A percentile compares a stretch with the other conserved stretches of the same genome.
phyloP scores from a whole-genome alignment of 2,888 invertebrate species.

The Ecdyonurus torrentis region DNA sequence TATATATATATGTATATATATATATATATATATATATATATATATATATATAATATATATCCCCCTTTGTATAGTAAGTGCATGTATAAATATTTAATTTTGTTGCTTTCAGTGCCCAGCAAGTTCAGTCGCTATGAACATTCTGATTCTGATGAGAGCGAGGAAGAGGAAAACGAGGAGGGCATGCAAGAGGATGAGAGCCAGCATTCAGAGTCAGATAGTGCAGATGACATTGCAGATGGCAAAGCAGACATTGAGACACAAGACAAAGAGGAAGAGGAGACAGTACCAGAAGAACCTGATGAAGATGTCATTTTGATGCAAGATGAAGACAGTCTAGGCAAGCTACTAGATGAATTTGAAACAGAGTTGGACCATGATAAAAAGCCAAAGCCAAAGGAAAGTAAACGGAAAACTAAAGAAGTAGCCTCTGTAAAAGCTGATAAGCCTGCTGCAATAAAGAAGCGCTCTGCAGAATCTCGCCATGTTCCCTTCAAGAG shows the following conservation, averaged over 20 bases:
- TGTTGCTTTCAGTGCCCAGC: slow-evolving; percentile 21
- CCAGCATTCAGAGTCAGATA: slow-evolving; percentile 15
- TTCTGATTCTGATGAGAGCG: slow-evolving; percentile 25
- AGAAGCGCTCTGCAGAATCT: no score
- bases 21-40: no score
- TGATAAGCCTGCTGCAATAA: no score
- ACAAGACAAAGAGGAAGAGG: slow-evolving; percentile 23
- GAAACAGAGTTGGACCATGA: slow-evolving; percentile 24
- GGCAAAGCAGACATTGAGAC: slow-evolving; percentile 22
- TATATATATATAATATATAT: no score
- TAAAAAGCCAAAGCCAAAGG: neutral
- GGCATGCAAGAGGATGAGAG: slow-evolving; percentile 7
- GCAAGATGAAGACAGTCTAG: slow-evolving; percentile 29
- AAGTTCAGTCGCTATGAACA: slow-evolving; percentile 34
- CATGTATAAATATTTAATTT: no score
- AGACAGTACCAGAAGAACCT: slow-evolving; percentile 7
- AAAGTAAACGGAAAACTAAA: no score
- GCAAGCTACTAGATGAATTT: slow-evolving; percentile 33
- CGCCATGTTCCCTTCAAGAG: no score
- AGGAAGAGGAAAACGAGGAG: slow-evolving; percentile 13
- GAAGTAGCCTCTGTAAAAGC: no score
- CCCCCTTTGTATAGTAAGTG: no score
- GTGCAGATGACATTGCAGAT: slow-evolving; percentile 19
- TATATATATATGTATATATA: no score
- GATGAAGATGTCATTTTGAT: slow-evolving; percentile 11